phyloP scores from a whole-genome alignment of 2,888 invertebrate genomes.

The Patella depressa region DNA sequence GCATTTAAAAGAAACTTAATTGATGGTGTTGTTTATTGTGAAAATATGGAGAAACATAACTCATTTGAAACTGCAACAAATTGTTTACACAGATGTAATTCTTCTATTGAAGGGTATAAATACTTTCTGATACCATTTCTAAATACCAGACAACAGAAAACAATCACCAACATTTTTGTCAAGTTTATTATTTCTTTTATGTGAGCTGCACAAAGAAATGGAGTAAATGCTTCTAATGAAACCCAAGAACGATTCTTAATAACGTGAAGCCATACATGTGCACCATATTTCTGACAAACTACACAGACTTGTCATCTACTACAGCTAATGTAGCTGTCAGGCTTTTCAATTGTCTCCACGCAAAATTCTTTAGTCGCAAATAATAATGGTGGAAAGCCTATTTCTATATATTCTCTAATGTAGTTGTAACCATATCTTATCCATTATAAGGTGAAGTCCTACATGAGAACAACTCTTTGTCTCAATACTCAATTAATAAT shows the following conservation, averaged over 20 bases:
- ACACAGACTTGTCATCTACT: too few species aligned
- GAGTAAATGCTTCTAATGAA: background rate
- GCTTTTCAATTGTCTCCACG: too few species aligned
- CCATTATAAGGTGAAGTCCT: too few species aligned
- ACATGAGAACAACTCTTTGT: too few species aligned
- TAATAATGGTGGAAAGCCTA: too few species aligned
- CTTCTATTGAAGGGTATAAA: background rate
- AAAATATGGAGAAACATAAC: constrained; percentile 1
- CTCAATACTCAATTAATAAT: too few species aligned
- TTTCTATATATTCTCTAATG: too few species aligned
- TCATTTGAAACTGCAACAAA: background rate
- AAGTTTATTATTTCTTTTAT: background rate
- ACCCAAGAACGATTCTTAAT: background rate
- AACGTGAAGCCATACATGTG: too few species aligned
- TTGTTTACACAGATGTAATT: constrained; percentile 10
- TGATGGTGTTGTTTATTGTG: background rate
- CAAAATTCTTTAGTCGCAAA: too few species aligned
- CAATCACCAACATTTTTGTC: constrained; percentile 10
- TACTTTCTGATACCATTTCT: background rate
- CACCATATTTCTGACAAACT: too few species aligned
- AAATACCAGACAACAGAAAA: background rate
- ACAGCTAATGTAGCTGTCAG: too few species aligned
- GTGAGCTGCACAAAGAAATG: background rate
- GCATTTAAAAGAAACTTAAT: background rate
- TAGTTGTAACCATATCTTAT: too few species aligned